Percentiles rank a stretch among this genome's conserved stretches.
Evolutionary conservation across 2,888 invertebrate genomes (phyloP).

Genomic region (Aphelenchoides bicaudatus): DNA sequence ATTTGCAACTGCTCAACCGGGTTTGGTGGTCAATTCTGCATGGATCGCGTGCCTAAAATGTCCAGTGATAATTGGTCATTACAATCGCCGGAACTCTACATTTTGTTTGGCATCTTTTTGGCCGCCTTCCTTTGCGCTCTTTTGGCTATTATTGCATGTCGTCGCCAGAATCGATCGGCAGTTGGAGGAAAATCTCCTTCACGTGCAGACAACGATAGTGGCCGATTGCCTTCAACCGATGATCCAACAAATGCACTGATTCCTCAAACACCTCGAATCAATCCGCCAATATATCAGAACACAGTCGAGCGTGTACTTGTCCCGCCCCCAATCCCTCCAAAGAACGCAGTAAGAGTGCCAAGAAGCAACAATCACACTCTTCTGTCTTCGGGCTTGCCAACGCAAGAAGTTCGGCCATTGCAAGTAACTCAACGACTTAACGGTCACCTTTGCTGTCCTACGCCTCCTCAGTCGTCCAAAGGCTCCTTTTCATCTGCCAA

Average conservation of each 20-base stretch:
- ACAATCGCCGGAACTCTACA: conserved; percentile 27
- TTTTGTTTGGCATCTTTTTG: conserved; percentile 28
- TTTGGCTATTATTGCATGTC: conserved; percentile 28
- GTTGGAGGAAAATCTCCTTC: conserved; percentile 1
- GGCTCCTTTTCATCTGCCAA: conserved; percentile 11
- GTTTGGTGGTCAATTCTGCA: conserved; percentile 64
- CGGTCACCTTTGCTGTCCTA: background rate
- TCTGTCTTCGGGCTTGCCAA: conserved; percentile 20
- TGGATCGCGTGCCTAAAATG: conserved; percentile 18
- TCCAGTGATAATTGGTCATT: conserved; percentile 17
- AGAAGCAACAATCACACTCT: conserved; percentile 11
- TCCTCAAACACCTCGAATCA: conserved; percentile 4
- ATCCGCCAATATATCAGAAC: conserved; percentile 21
- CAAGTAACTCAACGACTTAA: background rate
- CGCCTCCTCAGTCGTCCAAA: background rate
- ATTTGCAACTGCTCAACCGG: conserved; percentile 81
- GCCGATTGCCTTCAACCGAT: conserved; percentile 13
- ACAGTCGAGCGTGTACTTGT: conserved; percentile 1
- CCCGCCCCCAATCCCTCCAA: conserved; percentile 34
- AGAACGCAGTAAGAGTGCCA: background rate
- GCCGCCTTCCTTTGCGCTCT: conserved; percentile 27
- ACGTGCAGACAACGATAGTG: background rate
- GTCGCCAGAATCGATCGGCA: conserved; percentile 19
- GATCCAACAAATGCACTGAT: conserved; percentile 16
- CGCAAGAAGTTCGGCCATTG: conserved; percentile 30